Evolutionary conservation across 37 sponge, comb jelly and placozoan genomes (phyloP), one percentile per base, ranked within the genome.

Genomic region (Eunapius fragilis): DNA sequence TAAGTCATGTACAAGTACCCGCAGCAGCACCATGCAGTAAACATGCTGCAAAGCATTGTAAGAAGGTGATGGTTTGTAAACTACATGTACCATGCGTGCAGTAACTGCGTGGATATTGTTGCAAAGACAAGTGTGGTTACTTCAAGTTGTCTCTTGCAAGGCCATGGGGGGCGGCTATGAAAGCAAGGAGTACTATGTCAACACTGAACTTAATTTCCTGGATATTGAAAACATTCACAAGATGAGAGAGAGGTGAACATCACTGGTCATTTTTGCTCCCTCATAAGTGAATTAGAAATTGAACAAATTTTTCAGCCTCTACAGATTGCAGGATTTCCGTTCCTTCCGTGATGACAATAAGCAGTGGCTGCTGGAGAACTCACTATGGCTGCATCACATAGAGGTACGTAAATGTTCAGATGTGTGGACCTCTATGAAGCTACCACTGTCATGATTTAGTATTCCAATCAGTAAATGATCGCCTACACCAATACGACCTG

Each of bases 161-260:
- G n/a, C 95, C 10, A 87, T 88, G 83, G 97, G 97, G 12, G 96
- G 96, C 45, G 98, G 98, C 22, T 96, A 89, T 79, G 96, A 98
- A 70, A 68, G 48, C 58, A 92, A 92, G 0, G 90, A 94, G 10
- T 24, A 72, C 31, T 98, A 98, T 77, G 38, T 72, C 12, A 94
- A 95, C 71, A 95, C 78, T 0, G 93, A 98, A 36, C 88, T 96
- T 48, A 31, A 71, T 74, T 98, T 98, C 70, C 86, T 96, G 74
- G 97, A 98, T 50, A 98, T 98, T 71, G 97, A 87, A n/a, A 98
- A 98, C 85, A 96, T 98, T 50, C 98, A 98, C 83, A 95, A 94
- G 30, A 93, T 98, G 93, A 87, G 98, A 88, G 97, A 94, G 30
- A 94, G 98, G 88, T 93, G 37, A 74, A 69, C 33, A 19, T 7